phyloP scores from a whole-genome alignment of 2,797 vertebrate genomes.

The Gadopsis marmoratus region DNA sequence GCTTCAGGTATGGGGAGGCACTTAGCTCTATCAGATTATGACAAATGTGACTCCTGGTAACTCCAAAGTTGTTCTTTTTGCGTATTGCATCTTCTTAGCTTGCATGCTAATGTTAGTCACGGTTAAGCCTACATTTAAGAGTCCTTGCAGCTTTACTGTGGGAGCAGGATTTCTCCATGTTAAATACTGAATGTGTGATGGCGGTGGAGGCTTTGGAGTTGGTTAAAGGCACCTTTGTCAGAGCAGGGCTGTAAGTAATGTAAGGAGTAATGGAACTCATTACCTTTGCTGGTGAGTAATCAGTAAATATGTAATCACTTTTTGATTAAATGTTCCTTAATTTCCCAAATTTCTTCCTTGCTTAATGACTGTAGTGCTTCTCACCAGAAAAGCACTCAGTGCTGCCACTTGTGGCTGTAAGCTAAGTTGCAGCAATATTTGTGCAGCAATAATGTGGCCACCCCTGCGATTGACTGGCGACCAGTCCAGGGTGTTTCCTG shows the following conservation, averaged over 20 bases:
- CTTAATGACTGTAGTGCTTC: not conserved
- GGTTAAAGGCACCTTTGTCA: too few species aligned
- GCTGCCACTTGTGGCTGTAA: not conserved
- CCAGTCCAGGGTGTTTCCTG: too few species aligned
- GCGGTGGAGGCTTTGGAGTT: not conserved
- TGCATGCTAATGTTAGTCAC: not conserved
- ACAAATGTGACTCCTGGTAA: not conserved
- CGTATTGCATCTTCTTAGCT: not conserved
- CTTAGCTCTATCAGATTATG: not conserved
- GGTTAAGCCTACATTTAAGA: not conserved
- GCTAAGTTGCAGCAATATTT: not conserved
- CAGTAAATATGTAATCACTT: not conserved
- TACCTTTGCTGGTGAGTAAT: not conserved
- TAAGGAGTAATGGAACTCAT: not conserved
- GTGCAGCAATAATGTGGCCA: too few species aligned
- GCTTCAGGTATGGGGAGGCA: not conserved
- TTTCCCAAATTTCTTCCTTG: not conserved
- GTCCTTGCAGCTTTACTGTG: not conserved
- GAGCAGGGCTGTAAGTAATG: not conserved
- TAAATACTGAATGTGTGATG: not conserved
- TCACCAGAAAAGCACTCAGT: not conserved
- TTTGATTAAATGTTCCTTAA: not conserved
- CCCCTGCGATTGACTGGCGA: too few species aligned
- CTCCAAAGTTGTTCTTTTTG: not conserved
- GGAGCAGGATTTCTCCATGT: not conserved